Percentiles rank a stretch among this genome's conserved stretches.
Evolutionary conservation across 2,113 vertebrate species (phyloP).

Genomic region (Motacilla alba): DNA sequence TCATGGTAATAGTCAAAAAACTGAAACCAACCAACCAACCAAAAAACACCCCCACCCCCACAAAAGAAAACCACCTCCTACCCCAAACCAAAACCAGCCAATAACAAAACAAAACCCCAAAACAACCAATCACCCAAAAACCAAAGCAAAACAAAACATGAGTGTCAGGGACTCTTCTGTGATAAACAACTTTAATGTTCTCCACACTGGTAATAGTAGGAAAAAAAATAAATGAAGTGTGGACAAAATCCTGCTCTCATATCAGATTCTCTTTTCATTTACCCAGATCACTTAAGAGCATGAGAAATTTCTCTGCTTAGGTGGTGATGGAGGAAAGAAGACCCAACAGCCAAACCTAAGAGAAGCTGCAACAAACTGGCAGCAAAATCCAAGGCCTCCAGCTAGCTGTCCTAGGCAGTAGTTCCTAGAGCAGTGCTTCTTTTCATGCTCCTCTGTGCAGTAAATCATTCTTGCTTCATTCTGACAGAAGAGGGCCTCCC

Average conservation of each 20-base stretch:
- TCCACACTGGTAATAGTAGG: background rate
- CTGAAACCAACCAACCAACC: background rate
- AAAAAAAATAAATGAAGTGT: background rate
- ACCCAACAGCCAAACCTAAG: background rate
- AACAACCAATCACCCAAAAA: background rate
- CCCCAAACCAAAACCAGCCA: background rate
- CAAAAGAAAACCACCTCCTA: background rate
- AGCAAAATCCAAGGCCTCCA: background rate
- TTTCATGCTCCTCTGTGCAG: background rate
- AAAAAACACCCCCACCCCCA: fast-evolving
- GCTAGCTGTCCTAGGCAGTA: background rate
- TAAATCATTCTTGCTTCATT: background rate
- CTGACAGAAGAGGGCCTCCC: constrained; percentile 37
- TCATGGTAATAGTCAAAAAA: background rate
- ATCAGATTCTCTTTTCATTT: background rate
- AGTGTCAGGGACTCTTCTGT: background rate
- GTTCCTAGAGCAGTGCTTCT: background rate
- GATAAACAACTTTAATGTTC: background rate
- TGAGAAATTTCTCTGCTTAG: background rate
- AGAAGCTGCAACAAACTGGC: background rate
- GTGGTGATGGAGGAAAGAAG: background rate
- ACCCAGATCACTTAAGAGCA: background rate
- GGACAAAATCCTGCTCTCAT: background rate
- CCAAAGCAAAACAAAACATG: background rate
- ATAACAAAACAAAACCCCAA: background rate